Conservation (phyloP, 2,888 invertebrate genomes). For the Idaea biselata region DNA sequence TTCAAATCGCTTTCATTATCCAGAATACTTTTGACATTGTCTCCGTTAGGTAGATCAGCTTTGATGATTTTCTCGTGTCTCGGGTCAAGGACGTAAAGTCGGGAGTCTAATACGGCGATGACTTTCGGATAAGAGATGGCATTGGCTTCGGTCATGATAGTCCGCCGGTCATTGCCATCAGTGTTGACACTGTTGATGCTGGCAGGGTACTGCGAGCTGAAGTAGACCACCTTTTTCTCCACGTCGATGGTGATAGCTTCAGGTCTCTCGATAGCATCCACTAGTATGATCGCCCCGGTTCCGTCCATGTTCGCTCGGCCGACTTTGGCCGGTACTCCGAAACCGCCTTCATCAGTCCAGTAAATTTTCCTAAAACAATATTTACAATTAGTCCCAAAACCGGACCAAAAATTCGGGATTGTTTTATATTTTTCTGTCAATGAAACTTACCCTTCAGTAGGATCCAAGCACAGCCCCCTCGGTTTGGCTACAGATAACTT, state of each 20-base stretch:
- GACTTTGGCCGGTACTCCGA: slow-evolving; percentile 93
- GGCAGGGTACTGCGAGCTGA: slow-evolving; percentile 89
- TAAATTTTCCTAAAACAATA: slow-evolving; percentile 85
- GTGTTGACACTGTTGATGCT: slow-evolving; percentile 86
- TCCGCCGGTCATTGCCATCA: slow-evolving; percentile 85
- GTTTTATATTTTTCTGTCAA: neutral
- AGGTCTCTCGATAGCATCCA: slow-evolving; percentile 86
- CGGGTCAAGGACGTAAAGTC: slow-evolving; percentile 93
- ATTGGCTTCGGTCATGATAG: slow-evolving; percentile 84
- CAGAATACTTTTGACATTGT: slow-evolving; percentile 86
- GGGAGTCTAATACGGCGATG: slow-evolving; percentile 89
- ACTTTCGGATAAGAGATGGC: slow-evolving; percentile 90
- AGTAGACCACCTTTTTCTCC: slow-evolving; percentile 91
- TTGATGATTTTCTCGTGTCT: slow-evolving; percentile 93
- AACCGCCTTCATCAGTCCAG: slow-evolving; percentile 98
- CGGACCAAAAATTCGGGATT: neutral
- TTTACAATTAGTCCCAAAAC: neutral
- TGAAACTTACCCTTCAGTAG: slow-evolving; percentile 88
- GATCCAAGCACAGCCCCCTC: slow-evolving; percentile 92
- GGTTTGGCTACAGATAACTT: slow-evolving; percentile 93
- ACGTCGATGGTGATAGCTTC: slow-evolving; percentile 93
- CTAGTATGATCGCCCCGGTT: slow-evolving; percentile 86
- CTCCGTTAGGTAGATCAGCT: slow-evolving; percentile 90
- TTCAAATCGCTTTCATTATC: slow-evolving; percentile 94
- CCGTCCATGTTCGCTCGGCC: slow-evolving; percentile 97